These are phyloP conservation scores for Halcyon senegalensis DNA, from an alignment of 2,113 vertebrate species.

Conservation along the genomic window DNA sequence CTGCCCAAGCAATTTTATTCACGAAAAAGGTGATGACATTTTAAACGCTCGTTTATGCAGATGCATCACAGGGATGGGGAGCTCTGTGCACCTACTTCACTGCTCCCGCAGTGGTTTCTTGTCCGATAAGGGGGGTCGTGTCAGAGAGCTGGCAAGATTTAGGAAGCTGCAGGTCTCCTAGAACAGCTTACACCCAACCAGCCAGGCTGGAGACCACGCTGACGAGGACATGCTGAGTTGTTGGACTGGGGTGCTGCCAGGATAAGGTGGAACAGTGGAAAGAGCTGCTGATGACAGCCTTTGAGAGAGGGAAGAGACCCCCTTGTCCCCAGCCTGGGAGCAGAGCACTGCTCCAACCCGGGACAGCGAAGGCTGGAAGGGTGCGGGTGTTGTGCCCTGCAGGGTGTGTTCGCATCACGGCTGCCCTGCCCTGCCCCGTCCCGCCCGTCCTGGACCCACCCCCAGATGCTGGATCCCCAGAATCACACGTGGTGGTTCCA, in stretches of 20 bases:
- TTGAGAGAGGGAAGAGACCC: not conserved
- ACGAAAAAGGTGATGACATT: not conserved
- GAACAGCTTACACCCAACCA: not conserved
- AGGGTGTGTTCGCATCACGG: not conserved
- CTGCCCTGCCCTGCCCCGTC: not conserved
- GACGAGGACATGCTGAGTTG: not conserved
- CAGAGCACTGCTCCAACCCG: accelerated
- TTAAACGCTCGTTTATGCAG: not conserved
- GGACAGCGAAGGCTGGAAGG: not conserved
- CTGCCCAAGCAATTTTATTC: not conserved
- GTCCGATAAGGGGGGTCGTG: not conserved
- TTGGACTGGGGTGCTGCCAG: not conserved
- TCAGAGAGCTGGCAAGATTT: not conserved
- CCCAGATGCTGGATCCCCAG: not conserved
- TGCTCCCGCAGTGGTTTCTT: not conserved
- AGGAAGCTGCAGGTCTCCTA: not conserved
- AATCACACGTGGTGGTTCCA: accelerated
- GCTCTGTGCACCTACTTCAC: not conserved
- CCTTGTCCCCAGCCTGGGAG: not conserved
- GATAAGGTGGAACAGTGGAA: not conserved
- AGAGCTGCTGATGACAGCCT: accelerated
- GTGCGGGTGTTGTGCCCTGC: accelerated
- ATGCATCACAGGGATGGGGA: not conserved
- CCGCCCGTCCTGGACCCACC: accelerated
- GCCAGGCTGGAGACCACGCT: not conserved